Base-by-base conservation (phyloP, 1,140 invertebrate genomes). In the Acyrthosiphon pisum region DNA sequence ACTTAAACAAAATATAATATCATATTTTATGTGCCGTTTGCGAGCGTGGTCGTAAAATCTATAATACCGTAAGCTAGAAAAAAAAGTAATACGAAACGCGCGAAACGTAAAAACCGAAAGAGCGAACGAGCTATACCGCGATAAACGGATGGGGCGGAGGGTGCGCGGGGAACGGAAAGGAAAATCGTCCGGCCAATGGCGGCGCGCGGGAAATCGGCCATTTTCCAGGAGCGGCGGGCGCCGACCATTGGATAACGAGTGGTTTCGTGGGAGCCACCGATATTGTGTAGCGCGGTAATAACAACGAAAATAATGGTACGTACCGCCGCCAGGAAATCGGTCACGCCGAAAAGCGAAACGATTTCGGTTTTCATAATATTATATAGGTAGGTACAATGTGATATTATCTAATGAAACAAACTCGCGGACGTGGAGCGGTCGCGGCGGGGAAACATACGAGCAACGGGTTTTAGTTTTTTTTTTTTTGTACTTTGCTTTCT, bases 181-280 rank as follows among this genome's bases (percentile, higher is more conserved):
- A 89, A 89, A 89, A 53, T 22, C 50, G 41, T 30, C 1, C 23
- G 37, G n/a, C 53, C 50, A 90, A 90, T 90, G 88, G 53, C 22
- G 11, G 88, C 88, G 37, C 20, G 8, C 26, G 88, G 88, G 53
- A 90, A 90, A 90, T 90, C 88, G 88, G 88, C 88, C 88, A 90
- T 90, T 90, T 90, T 90, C 88, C 88, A 23, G 46, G 48, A 89
- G 20, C 87, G 48, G n/a, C 88, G 88, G 53, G 35, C 53, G 53
- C 23, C 50, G 35, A 44, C 53, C 88, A 60, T 90, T 90, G 88
- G 88, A 26, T 44, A n/a, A 76, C 41, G 30, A 14, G 44, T 30
- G 84, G 22, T 41, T 68, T n/a, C 44, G 84, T 46, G 11, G 44
- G 60, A 14, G 60, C 60, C 30, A n/a, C n/a, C 60, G 30, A 68